A percentile compares a stretch with the other conserved stretches of the same genome.
Conservation (phyloP, 2,888 invertebrate genomes). For the Ectemnius lituratus region DNA sequence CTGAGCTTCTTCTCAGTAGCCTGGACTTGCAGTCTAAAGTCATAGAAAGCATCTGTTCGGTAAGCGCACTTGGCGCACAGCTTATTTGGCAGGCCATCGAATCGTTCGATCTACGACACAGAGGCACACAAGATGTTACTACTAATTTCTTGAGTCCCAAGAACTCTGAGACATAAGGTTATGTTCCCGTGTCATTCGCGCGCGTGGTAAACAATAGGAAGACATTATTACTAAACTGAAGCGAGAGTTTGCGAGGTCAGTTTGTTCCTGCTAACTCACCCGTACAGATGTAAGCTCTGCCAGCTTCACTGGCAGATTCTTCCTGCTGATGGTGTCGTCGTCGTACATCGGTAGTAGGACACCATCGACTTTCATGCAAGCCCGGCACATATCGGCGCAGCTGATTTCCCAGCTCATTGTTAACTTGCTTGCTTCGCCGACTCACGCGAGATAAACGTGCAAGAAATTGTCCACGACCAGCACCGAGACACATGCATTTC, state of each 20-base stretch:
- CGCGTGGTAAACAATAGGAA: neutral
- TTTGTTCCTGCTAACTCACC: slow-evolving; percentile 29
- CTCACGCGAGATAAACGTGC: neutral
- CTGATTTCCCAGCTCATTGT: slow-evolving; percentile 64
- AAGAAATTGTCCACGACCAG: neutral
- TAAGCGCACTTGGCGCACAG: slow-evolving; percentile 73
- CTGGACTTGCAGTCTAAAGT: slow-evolving; percentile 71
- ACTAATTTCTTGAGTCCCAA: neutral
- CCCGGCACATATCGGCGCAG: slow-evolving; percentile 71
- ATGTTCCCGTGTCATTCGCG: slow-evolving; percentile 10
- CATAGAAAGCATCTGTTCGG: slow-evolving; percentile 69
- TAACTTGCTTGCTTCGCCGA: slow-evolving; percentile 16
- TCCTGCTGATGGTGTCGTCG: slow-evolving; percentile 62
- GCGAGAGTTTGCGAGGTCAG: too few relatives aligned
- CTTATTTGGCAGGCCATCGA: slow-evolving; percentile 72
- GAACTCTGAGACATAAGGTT: slow-evolving; percentile 18
- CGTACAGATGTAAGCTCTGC: slow-evolving; percentile 67
- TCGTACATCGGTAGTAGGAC: slow-evolving; percentile 71
- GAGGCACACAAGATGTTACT: neutral
- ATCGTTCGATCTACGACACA: slow-evolving; percentile 65
- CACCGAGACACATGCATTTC: slow-evolving; percentile 45
- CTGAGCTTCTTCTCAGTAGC: slow-evolving; percentile 70
- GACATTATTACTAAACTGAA: too few relatives aligned
- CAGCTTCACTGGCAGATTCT: slow-evolving; percentile 70
- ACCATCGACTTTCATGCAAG: slow-evolving; percentile 73